A percentile compares a stretch with the other conserved stretches of the same genome.
phyloP scores from a whole-genome alignment of 2,888 invertebrate species.

The Oscheius sp. region DNA sequence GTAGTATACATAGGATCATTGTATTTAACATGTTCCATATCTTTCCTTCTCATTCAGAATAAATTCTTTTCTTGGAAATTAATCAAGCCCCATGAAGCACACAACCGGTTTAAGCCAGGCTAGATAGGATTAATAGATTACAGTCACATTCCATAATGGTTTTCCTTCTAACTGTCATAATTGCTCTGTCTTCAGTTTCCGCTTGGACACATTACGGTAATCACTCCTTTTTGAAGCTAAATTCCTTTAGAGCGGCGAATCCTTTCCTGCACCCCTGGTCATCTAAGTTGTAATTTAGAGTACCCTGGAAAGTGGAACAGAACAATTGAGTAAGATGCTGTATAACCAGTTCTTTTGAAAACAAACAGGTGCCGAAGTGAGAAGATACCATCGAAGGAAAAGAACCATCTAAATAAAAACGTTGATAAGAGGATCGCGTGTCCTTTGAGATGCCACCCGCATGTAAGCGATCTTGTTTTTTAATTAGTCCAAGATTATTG shows the following conservation, averaged over 20 bases:
- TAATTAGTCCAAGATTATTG: constrained; percentile 10
- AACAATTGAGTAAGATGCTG: constrained; percentile 10
- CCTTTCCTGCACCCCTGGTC: background rate
- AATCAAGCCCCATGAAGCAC: constrained; percentile 9
- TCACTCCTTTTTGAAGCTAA: background rate
- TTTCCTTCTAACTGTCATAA: background rate
- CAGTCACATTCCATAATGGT: background rate
- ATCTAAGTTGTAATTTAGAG: background rate
- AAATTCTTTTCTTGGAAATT: background rate
- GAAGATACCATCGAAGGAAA: constrained; percentile 14
- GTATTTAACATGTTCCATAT: background rate
- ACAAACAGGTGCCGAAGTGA: constrained; percentile 21
- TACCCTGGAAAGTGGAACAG: constrained; percentile 23
- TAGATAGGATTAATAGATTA: constrained; percentile 7
- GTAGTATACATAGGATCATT: too few species aligned
- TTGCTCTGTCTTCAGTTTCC: background rate
- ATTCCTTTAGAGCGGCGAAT: constrained; percentile 9
- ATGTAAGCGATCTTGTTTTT: too few species aligned
- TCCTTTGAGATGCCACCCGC: constrained; percentile 22
- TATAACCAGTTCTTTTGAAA: background rate
- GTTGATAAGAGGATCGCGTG: constrained; percentile 11
- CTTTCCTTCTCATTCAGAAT: background rate
- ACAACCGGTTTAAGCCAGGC: constrained; percentile 12
- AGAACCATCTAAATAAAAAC: constrained; percentile 13
- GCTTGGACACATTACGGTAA: constrained; percentile 18